Percentiles rank a stretch among this genome's conserved stretches.
Evolutionary conservation across 1,140 invertebrate genomes (phyloP).

Genomic region (Meloidogyne chitwoodi): DNA sequence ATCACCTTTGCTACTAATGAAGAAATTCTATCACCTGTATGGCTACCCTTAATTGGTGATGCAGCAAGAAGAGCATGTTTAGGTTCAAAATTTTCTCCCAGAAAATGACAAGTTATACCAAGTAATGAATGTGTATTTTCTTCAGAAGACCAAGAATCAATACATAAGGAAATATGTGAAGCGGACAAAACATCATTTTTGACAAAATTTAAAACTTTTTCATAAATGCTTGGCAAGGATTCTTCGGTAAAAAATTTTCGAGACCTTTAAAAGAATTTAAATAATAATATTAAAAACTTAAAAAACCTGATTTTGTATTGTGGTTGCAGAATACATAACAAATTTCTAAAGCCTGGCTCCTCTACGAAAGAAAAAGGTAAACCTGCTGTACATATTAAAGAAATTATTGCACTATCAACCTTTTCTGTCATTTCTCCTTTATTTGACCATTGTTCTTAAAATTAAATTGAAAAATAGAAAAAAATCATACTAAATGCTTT

Average conservation of each 20-base stretch:
- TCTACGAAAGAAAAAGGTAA: conserved; percentile 63
- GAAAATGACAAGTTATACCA: conserved; percentile 1
- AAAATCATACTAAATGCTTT: not conserved
- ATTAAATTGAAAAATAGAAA: not conserved
- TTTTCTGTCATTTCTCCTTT: not conserved
- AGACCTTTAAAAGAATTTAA: not conserved
- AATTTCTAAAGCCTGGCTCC: not conserved
- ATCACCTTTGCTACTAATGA: not conserved
- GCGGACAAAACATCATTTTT: not conserved
- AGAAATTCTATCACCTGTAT: not conserved
- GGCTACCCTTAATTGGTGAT: not conserved
- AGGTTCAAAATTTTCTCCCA: not conserved
- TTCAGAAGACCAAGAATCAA: conserved; percentile 3
- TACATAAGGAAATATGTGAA: not conserved
- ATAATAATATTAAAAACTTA: not conserved
- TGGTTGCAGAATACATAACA: not conserved
- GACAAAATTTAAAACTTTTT: not conserved
- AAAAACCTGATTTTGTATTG: conserved; percentile 4
- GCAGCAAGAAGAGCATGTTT: not conserved
- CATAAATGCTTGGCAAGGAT: not conserved
- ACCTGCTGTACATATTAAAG: conserved; percentile 63
- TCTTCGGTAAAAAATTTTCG: not conserved
- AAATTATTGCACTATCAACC: not conserved
- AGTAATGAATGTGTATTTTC: not conserved
- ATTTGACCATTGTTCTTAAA: not conserved